Evolutionary conservation across 2,888 invertebrate genomes (phyloP), one percentile per base, ranked within the genome.

Genomic region (Proisotoma minuta): DNA sequence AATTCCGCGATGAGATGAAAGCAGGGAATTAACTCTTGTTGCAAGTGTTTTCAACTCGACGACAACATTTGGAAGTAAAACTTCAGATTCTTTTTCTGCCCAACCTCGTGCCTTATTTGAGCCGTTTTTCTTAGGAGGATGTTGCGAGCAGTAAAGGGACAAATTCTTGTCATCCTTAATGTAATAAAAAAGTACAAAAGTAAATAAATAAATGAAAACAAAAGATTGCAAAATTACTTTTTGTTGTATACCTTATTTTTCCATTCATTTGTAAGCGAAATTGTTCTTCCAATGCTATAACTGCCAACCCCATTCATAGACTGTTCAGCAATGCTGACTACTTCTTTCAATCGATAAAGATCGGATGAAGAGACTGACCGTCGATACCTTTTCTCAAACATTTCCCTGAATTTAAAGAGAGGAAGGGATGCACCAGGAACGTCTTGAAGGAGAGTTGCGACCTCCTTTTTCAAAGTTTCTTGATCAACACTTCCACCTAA

Each of bases 311-410:
- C 62, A 24, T 57, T 59, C 10, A 57, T 47, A 15, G 57, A 53
- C 27, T 40, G 60, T 57, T 69, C 71, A 10, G 65, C 57, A 26
- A 71, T 71, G 15, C 20, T 34, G 3, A 89, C 87, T 0, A 89
- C 85, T 74, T 92, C 91, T 71, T 84, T 85, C 77, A 92, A 82
- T 75, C 86, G 85, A 72, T 79, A 80, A 60, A 81, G 74, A 62
- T 81, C 81, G 3, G 80, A 77, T 2, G 81, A 78, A 60, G 79
- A 79, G 49, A 81, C 78, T 0, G 87, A 86, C 67, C 87, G 85
- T 77, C 89, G 86, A 75, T 86, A 88, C 8, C 91, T 84, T 72
- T 87, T 86, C 71, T 91, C 90, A 76, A 88, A 88, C 63, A 91
- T 82, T 76, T 92, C 89, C 53, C 91, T 83, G 69, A 94, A 85